Conservation (phyloP, 2,113 vertebrate genomes). For the Cheilinus undulatus region DNA sequence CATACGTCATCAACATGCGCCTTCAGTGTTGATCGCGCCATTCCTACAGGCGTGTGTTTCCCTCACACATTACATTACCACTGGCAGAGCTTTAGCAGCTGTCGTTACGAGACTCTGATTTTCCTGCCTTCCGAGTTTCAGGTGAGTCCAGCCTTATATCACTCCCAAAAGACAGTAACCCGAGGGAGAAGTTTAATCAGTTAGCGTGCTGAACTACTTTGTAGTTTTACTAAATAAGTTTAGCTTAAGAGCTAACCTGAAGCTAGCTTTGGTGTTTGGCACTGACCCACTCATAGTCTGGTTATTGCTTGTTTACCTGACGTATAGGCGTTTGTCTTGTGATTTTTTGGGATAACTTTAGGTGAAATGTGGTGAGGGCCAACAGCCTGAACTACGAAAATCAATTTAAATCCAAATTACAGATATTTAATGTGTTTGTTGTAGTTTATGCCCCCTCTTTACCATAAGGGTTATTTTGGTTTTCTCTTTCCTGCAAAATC, state of each 20-base stretch:
- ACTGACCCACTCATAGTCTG: neutral
- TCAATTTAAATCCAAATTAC: too few species aligned
- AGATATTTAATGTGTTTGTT: neutral
- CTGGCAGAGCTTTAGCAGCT: conserved; percentile 37
- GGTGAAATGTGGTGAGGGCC: too few species aligned
- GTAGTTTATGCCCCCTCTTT: neutral
- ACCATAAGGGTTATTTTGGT: conserved; percentile 12
- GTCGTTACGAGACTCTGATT: conserved; percentile 18
- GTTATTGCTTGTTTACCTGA: neutral
- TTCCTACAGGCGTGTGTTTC: conserved; percentile 76
- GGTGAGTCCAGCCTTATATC: conserved; percentile 62
- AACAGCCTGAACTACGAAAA: too few species aligned
- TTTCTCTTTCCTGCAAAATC: neutral
- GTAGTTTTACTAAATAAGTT: conserved; percentile 43
- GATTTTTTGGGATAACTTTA: too few species aligned
- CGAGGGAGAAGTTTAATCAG: neutral
- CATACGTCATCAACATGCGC: conserved; percentile 72
- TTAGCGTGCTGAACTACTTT: neutral
- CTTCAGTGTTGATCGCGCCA: conserved; percentile 68
- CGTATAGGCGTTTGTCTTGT: too few species aligned
- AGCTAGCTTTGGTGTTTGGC: conserved; percentile 58
- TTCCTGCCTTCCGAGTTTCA: conserved; percentile 14
- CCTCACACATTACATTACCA: conserved; percentile 45
- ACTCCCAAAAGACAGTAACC: neutral
- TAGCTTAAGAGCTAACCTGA: conserved; percentile 62